Base-by-base conservation (phyloP, 2,113 vertebrate genomes). In the Tympanuchus pallidicinctus region DNA sequence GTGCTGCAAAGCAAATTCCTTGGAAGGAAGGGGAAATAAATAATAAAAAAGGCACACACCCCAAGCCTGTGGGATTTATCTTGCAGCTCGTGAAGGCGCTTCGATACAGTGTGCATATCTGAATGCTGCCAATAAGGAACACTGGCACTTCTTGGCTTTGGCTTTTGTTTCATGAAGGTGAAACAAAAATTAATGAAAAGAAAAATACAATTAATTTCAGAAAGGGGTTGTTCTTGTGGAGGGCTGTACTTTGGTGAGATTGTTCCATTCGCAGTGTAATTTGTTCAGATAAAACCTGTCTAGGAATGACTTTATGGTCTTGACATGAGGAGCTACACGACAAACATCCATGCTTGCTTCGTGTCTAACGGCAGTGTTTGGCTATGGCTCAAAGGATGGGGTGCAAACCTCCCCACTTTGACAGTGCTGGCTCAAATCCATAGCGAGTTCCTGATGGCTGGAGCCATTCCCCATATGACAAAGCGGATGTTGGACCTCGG, bases 301-400 rank as follows among this genome's bases (percentile, higher is more conserved):
- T 94, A 93, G 94, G 92, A 97, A 65, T 97, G 94, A 98, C 87
- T 59, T 97, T 97, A 96, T 52, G 90, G 95, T 97, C 97, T 97
- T 93, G 48, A 83, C 94, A 97, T 94, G 94, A 94, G 75, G 71
- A 76, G 88, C 84, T 70, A 74, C 78, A 92, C 84, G 38, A 75
- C 9, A 14, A 7, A 66, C 0, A 4, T 17, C 87, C 60, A 32
- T 19, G 72, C 65, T 91, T 50, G 30, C 64, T 67, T 7, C 14
- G 0, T 3, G 32, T 86, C 80, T 34, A 57, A 36, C 11, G 57
- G 56, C 16, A 6, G 25, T 0, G 0, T 17, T 5, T 52, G 72
- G 78, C 63, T 65, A 40, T 52, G 47, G 52, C 50, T 48, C 90
- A 45, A 36, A 54, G 0, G 50, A 56, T 36, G 77, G 27, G 54